These are phyloP conservation scores for Cosmorhoe ocellata DNA, from an alignment of 2,888 invertebrate genomes.

Conservation along the genomic window DNA sequence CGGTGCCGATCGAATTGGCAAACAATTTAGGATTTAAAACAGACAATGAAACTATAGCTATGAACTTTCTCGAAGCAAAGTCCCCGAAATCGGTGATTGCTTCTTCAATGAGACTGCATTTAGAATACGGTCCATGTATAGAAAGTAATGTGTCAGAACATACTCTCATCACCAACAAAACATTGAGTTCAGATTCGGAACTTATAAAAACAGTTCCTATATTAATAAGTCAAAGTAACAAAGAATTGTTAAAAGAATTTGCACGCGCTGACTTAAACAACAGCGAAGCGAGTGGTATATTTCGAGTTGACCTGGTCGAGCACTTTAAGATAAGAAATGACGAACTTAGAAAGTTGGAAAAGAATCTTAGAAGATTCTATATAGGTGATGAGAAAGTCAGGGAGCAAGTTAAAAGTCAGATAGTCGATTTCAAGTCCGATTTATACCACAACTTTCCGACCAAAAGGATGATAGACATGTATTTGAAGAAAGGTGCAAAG, in stretches of 20 bases:
- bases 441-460: constrained; percentile 33
- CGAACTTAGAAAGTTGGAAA: constrained; percentile 29
- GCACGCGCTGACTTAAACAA: constrained; percentile 12
- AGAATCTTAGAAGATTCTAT: constrained; percentile 36
- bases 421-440: constrained; percentile 38
- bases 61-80: constrained; percentile 21
- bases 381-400: constrained; percentile 33
- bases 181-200: not conserved
- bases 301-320: constrained; percentile 17
- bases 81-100: constrained; percentile 20
- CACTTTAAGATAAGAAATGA: constrained; percentile 30
- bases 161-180: constrained; percentile 14
- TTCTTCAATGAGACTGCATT: constrained; percentile 17
- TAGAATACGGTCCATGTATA: constrained; percentile 26
- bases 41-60: constrained; percentile 14
- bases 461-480: constrained; percentile 43
- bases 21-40: constrained; percentile 23
- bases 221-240: constrained; percentile 21
- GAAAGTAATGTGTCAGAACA: constrained; percentile 19
- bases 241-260: constrained; percentile 20
- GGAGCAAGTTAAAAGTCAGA: constrained; percentile 19
- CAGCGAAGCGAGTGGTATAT: constrained; percentile 10
- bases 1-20: constrained; percentile 21
- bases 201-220: constrained; percentile 22
- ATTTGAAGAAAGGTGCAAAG: constrained; percentile 39